Conservation (phyloP, 2,797 vertebrate genomes). For the Sylvilagus floridanus region DNA sequence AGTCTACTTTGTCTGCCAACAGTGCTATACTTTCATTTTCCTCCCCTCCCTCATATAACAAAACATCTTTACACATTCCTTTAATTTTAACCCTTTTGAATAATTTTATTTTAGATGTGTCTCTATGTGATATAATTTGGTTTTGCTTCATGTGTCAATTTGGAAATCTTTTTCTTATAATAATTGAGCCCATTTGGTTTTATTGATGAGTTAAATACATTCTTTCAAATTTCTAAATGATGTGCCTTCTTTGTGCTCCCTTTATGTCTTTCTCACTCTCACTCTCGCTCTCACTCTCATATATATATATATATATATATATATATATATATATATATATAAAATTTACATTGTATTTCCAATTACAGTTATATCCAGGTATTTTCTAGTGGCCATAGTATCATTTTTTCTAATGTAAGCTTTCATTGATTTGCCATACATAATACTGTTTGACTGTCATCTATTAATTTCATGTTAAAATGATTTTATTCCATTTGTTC, state of each 20-base stretch:
- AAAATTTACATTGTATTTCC: neutral
- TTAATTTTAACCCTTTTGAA: neutral
- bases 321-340: neutral
- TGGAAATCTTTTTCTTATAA: neutral
- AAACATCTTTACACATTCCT: neutral
- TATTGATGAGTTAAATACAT: neutral
- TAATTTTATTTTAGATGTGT: neutral
- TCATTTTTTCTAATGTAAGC: neutral
- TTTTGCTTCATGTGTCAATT: neutral
- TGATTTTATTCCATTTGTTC: neutral
- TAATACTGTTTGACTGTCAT: neutral
- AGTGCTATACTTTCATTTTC: neutral
- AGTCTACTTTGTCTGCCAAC: neutral
- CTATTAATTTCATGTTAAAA: neutral
- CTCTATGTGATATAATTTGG: neutral
- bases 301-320: too few species aligned
- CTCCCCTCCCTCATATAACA: neutral
- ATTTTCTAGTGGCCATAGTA: neutral
- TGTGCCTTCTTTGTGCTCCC: neutral
- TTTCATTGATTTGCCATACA: neutral
- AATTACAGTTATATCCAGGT: neutral
- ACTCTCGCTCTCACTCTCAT: too few species aligned
- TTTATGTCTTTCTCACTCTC: neutral
- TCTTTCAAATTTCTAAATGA: neutral
- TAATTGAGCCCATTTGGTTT: conserved; percentile 11